Conservation (phyloP, 2,113 vertebrate genomes). For the Cettia cetti region DNA sequence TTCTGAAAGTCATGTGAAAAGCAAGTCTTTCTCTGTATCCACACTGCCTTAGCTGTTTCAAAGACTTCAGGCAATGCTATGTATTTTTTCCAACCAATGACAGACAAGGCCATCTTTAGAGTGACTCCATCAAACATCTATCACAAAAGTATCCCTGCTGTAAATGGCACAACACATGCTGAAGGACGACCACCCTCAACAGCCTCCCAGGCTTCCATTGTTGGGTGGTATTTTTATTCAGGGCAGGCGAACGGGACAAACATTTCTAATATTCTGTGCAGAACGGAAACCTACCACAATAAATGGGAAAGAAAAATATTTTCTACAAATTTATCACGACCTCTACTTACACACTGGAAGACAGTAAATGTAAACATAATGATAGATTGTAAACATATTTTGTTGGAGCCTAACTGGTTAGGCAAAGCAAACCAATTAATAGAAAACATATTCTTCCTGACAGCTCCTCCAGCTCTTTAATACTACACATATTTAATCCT, state of each 20-base stretch:
- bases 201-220: not conserved
- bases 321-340: not conserved
- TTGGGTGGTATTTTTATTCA: not conserved
- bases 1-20: not conserved
- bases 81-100: not conserved
- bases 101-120: not conserved
- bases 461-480: slow-evolving; percentile 9
- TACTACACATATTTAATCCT: not conserved
- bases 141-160: not conserved
- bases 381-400: not conserved
- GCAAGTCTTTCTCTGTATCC: not conserved
- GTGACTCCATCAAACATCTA: not conserved
- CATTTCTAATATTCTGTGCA: not conserved
- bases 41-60: not conserved
- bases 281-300: not conserved
- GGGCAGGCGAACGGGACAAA: not conserved
- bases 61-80: not conserved
- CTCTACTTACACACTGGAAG: not conserved
- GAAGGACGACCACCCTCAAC: accelerated
- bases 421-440: slow-evolving; percentile 6
- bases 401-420: not conserved
- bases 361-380: not conserved
- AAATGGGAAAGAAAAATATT: not conserved
- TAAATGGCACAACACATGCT: not conserved
- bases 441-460: not conserved